Evolutionary conservation across 2,797 vertebrate genomes (phyloP), one percentile per base, ranked within the genome.

Genomic region (Eleutherodactylus coqui): DNA sequence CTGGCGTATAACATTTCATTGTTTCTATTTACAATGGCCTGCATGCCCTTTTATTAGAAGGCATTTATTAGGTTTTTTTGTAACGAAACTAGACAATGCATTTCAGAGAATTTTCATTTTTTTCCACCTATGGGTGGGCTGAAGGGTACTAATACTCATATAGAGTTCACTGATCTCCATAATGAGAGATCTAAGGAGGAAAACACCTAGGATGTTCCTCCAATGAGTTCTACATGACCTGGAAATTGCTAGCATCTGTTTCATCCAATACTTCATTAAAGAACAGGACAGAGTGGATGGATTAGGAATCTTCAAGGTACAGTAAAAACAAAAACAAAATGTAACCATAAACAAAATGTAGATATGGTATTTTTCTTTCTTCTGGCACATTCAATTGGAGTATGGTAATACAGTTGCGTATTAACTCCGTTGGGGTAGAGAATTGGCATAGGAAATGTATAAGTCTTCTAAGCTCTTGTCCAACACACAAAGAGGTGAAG

Each of bases 331-430:
- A 32, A 10, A 32, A 36, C 75, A n/a, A n/a, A n/a, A n/a, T n/a
- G n/a, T n/a, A n/a, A n/a, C n/a, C n/a, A n/a, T n/a, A 51, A 78
- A 78, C 17, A 24, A 45, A 27, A 73, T 72, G 64, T 38, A 41
- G 81, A 78, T 41, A 64, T 13, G 51, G 34, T 43, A 72, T 43
- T 24, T n/a, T n/a, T 73, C 11, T 43, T 24, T n/a, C 13, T 73
- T 5, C n/a, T n/a, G 24, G 43, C 72, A 51, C 58, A 4, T 7
- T 86, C 58, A 60, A 85, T 45, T 36, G 32, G 60, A 86, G 32
- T 19, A 36, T 36, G 41, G 6, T 47, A 64, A 29, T 47, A 13
- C 19, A 17, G 79, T 36, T 38, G 84, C 36, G 78, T 43, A 0
- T 51, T 78, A 13, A 9, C 36, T 60, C 76, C 16, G 73, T 72